Conservation (phyloP, 1,140 invertebrate genomes). For the Dinothrombium tinctorium region DNA sequence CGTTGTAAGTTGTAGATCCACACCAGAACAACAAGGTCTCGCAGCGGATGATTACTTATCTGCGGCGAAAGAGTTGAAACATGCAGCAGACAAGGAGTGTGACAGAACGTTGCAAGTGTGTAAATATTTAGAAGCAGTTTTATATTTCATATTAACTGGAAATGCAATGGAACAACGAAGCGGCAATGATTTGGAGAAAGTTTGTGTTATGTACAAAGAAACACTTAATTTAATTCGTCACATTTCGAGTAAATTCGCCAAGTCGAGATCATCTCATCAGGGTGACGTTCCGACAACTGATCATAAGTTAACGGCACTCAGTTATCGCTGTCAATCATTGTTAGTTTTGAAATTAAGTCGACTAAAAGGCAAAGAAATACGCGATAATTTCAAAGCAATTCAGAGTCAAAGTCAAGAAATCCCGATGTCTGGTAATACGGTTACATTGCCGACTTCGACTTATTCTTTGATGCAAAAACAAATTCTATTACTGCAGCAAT, state of each 20-base stretch:
- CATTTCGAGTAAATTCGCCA: conserved; percentile 20
- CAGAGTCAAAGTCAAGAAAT: neutral
- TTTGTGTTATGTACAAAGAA: conserved; percentile 54
- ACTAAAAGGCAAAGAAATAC: conserved; percentile 36
- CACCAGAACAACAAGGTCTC: neutral
- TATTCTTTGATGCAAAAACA: conserved; percentile 3
- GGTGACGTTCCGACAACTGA: conserved; percentile 3
- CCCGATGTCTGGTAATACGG: neutral
- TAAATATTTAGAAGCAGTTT: conserved; percentile 49
- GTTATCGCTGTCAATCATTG: conserved; percentile 48
- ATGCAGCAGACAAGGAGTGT: conserved; percentile 39
- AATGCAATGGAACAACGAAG: conserved; percentile 43
- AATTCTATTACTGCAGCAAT: conserved; percentile 4
- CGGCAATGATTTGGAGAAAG: conserved; percentile 27
- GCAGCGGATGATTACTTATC: conserved; percentile 3
- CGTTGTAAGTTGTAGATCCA: neutral
- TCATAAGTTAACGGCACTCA: conserved; percentile 11
- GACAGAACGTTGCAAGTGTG: conserved; percentile 25
- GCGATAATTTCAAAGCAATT: conserved; percentile 8
- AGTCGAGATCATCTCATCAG: conserved; percentile 4
- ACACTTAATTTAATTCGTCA: conserved; percentile 50
- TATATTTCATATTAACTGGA: conserved; percentile 52
- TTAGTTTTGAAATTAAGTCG: conserved; percentile 48
- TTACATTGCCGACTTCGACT: neutral
- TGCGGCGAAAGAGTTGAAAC: conserved; percentile 43